Percentiles rank a stretch among this genome's conserved stretches.
These are phyloP conservation scores for Nylanderia fulva DNA, from an alignment of 1,140 invertebrate species.

Conservation along the genomic window DNA sequence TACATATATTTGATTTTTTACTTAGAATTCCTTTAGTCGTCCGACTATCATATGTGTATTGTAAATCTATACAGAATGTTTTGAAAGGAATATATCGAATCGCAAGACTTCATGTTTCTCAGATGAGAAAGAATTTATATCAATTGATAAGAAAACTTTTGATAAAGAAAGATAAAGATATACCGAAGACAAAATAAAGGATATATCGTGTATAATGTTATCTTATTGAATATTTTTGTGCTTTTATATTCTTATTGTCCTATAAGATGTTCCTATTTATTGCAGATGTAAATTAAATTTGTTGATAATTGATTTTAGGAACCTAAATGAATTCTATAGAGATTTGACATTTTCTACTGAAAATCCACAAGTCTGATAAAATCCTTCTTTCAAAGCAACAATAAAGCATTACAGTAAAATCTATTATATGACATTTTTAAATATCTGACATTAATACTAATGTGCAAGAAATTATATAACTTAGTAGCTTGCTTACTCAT, in stretches of 20 bases:
- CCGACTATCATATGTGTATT: background rate
- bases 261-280: background rate
- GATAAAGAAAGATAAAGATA: background rate
- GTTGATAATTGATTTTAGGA: background rate
- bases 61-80: background rate
- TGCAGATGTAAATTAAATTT: background rate
- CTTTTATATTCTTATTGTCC: background rate
- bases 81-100: background rate
- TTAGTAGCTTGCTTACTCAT: background rate
- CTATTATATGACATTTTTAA: background rate
- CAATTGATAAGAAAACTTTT: background rate
- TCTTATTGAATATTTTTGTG: background rate
- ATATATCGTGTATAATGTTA: background rate
- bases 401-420: background rate
- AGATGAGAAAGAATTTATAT: background rate
- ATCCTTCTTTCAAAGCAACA: background rate
- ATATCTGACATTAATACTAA: background rate
- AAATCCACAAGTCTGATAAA: background rate
- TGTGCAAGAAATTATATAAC: background rate
- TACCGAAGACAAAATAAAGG: background rate
- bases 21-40: background rate
- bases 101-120: background rate
- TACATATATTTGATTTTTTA: conserved; percentile 34
- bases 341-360: background rate
- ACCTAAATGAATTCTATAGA: background rate